These are phyloP conservation scores for Tamandua tetradactyla DNA, from an alignment of 2,797 vertebrate genomes.

Conservation along the genomic window DNA sequence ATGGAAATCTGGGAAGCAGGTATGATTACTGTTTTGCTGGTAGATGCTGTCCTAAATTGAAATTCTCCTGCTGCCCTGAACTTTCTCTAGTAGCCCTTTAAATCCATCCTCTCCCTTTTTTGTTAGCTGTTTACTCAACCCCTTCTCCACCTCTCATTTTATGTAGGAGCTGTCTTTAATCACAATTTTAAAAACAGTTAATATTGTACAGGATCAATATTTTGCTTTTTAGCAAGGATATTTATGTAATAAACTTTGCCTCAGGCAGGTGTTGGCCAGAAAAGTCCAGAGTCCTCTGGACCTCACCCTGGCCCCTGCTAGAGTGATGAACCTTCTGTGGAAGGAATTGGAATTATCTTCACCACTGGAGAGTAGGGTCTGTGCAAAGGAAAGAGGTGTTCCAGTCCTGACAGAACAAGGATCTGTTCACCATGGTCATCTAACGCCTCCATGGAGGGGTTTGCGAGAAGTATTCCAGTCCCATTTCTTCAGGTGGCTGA, in stretches of 20 bases:
- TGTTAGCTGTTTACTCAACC: constrained; percentile 60
- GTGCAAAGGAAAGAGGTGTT: too few species aligned
- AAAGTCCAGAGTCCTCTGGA: constrained; percentile 64
- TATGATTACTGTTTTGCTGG: constrained; percentile 62
- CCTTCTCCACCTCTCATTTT: neutral
- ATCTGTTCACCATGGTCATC: neutral
- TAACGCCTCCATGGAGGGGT: constrained; percentile 42
- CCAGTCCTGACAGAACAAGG: too few species aligned
- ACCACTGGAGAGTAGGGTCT: constrained; percentile 61
- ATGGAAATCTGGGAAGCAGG: constrained; percentile 68
- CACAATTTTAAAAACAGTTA: constrained; percentile 73
- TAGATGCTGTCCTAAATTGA: constrained; percentile 63
- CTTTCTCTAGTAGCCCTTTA: constrained; percentile 57
- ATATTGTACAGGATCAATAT: constrained; percentile 79
- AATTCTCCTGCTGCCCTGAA: constrained; percentile 20
- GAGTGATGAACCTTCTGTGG: constrained; percentile 74
- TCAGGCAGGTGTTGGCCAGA: constrained; percentile 58
- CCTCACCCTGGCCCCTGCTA: constrained; percentile 61
- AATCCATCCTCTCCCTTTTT: constrained; percentile 29
- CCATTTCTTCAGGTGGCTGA: neutral
- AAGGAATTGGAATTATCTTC: constrained; percentile 70
- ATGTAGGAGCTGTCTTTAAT: constrained; percentile 73
- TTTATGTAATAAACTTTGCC: constrained; percentile 76
- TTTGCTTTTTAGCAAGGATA: constrained; percentile 78
- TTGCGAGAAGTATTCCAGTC: neutral